Evolutionary conservation across 1,140 invertebrate genomes (phyloP).

Genomic region (Zophobas morio): DNA sequence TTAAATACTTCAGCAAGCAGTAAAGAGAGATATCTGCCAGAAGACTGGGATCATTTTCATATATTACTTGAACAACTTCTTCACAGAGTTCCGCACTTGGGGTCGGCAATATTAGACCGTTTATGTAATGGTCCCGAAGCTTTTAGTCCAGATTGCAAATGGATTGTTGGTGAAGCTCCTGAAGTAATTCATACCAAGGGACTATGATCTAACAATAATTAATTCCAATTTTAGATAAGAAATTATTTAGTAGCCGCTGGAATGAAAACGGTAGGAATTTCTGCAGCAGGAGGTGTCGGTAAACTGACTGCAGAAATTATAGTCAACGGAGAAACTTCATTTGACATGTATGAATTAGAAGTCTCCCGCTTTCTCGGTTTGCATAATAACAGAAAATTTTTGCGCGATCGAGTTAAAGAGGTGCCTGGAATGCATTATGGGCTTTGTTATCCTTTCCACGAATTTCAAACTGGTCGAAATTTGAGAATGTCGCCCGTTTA

Average conservation of each 20-base stretch:
- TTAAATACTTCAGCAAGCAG: slow-evolving; percentile 66
- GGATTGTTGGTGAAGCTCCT: slow-evolving; percentile 93
- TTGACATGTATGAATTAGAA: slow-evolving; percentile 93
- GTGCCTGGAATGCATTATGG: slow-evolving; percentile 91
- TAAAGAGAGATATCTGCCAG: slow-evolving; percentile 76
- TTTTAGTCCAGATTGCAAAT: slow-evolving; percentile 94
- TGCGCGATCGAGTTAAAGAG: slow-evolving; percentile 94
- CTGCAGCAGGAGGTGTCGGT: slow-evolving; percentile 95
- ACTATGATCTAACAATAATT: not conserved
- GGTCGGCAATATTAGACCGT: slow-evolving; percentile 80
- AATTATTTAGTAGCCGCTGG: slow-evolving; percentile 98
- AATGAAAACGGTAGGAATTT: slow-evolving; percentile 95
- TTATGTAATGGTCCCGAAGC: slow-evolving; percentile 92
- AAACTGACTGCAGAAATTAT: slow-evolving; percentile 92
- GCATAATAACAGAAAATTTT: slow-evolving; percentile 96
- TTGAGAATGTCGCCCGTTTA: slow-evolving; percentile 97
- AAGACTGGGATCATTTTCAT: slow-evolving; percentile 98
- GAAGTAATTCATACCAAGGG: slow-evolving; percentile 75
- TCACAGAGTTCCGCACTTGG: slow-evolving; percentile 85
- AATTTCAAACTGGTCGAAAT: slow-evolving; percentile 91
- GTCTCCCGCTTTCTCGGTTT: slow-evolving; percentile 93
- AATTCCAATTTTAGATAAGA: slow-evolving; percentile 74
- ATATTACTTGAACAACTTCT: slow-evolving; percentile 89
- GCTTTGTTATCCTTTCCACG: slow-evolving; percentile 86
- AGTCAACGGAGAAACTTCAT: slow-evolving; percentile 83